These are phyloP conservation scores for Lasioglossum lativentre DNA, from an alignment of 2,888 invertebrate species.

Conservation along the genomic window DNA sequence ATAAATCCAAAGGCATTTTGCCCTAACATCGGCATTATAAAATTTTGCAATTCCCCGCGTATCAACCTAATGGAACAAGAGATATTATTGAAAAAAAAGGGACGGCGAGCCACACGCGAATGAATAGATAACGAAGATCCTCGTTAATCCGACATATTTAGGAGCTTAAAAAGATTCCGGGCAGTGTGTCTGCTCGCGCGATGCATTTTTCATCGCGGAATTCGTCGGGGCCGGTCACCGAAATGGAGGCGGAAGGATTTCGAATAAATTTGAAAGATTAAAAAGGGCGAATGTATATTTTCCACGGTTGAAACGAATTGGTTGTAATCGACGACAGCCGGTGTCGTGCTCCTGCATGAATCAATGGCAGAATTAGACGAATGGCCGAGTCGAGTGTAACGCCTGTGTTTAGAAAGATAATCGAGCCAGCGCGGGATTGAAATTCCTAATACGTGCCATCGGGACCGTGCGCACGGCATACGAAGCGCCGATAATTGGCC, in stretches of 20 bases:
- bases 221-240: neutral
- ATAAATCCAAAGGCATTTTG: neutral
- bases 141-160: conserved; percentile 2
- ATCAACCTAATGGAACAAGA: neutral
- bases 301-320: neutral
- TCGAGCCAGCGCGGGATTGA: conserved; percentile 49
- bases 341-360: conserved; percentile 42
- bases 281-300: neutral
- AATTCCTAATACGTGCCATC: conserved; percentile 62
- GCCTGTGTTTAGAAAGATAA: conserved; percentile 57
- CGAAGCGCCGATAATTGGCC: conserved; percentile 50
- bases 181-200: neutral
- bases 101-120: neutral
- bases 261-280: neutral
- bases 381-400: conserved; percentile 24
- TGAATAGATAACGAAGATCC: conserved; percentile 7
- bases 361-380: conserved; percentile 41
- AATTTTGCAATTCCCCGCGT: neutral
- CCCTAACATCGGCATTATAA: neutral
- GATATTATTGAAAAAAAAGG: neutral
- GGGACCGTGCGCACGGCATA: conserved; percentile 46
- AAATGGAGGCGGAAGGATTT: neutral
- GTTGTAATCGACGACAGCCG: conserved; percentile 41
- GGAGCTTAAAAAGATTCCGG: neutral
- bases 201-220: neutral